Base-by-base conservation (phyloP, 2,113 vertebrate species). In the Arothron firmamentum region DNA sequence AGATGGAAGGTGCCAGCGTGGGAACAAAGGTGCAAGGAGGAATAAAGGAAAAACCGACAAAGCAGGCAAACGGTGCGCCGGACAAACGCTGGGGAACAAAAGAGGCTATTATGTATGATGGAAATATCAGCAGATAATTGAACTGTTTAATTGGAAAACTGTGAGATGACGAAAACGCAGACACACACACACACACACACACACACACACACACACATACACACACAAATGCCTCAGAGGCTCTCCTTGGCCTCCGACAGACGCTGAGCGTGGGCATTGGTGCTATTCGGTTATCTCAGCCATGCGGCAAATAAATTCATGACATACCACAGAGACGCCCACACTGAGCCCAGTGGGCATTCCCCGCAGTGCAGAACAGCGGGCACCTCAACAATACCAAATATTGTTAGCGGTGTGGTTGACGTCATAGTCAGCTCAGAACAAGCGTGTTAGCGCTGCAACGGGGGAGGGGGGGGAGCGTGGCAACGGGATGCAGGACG, bases 301-400 rank as follows among this genome's bases (percentile, higher is more conserved):
- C 74, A 83, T 78, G 83, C 74, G 19, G 72, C 61, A 78, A 78
- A 83, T 65, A 77, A 68, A 88, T 86, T 83, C 85, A 41, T 72
- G 61, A 61, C 84, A 78, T 85, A 71, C 81, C 80, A 70, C 64
- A 9, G 53, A 72, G 71, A 74, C 77, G 63, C 87, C 88, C 79
- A 83, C 86, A 43, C 18, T 60, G 56, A 56, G 54, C 59, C 61
- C 45, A 3, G 73, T 67, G 78, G 83, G 70, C 72, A 85, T 78
- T 85, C 83, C 78, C 75, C 65, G 75, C 67, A 70, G 78, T 51
- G 65, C 64, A 63, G 49, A 60, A 46, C 62, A 72, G 67, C 55
- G 55, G 70, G 54, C 45, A 65, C 47, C 50, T 41, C 10, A 72
- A 80, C 72, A 78, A 71, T 59, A 54, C 20, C 19, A 34, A 8